Base-by-base conservation (phyloP, 2,888 invertebrate species). In the Cinara cedri region DNA sequence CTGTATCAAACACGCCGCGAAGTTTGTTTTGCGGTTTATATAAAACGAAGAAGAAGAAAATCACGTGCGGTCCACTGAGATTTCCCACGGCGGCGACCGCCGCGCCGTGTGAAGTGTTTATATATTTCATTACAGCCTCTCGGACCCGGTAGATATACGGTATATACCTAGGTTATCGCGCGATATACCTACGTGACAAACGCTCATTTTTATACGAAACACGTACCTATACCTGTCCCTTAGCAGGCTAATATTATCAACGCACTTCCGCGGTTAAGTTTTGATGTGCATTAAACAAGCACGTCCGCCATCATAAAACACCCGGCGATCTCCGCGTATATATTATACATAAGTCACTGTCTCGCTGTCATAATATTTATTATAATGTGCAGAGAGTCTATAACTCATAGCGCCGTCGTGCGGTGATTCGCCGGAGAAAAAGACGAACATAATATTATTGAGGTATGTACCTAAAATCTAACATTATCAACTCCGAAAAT, bases 41-140 rank as follows among this genome's bases (percentile, higher is more conserved):
- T 14, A 24, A 14, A 21, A 14, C 46, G 24, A 9, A 8, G n/a
- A 54, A 13, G 16, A 44, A n/a, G 42, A 24, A 72, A 72, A 72
- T 21, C 65, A 65, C 74, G 74, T 74, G 55, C 55, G 44, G 66
- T 68, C 66, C 66, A 34, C 68, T 3, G 57, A 65, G 55, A 76
- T 76, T 76, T 76, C 76, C 76, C 76, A 76, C 76, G 76, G 66
- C 75, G n/a, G n/a, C n/a, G n/a, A n/a, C n/a, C n/a, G n/a, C n/a
- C n/a, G n/a, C 74, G 54, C 34, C 34, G 34, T 63, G 42, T 54
- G 65, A 57, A 68, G 75, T 75, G 75, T 66, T 66, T 75, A 55
- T 74, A 62, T 72, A 62, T 72, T 72, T 34, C 6, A 4, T 34
- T 34, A 34, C 6, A 49, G 34, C 19, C 72, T 62, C 72, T 49